Conservation (phyloP, 2,113 vertebrate genomes). For the Paramormyrops kingsleyae region DNA sequence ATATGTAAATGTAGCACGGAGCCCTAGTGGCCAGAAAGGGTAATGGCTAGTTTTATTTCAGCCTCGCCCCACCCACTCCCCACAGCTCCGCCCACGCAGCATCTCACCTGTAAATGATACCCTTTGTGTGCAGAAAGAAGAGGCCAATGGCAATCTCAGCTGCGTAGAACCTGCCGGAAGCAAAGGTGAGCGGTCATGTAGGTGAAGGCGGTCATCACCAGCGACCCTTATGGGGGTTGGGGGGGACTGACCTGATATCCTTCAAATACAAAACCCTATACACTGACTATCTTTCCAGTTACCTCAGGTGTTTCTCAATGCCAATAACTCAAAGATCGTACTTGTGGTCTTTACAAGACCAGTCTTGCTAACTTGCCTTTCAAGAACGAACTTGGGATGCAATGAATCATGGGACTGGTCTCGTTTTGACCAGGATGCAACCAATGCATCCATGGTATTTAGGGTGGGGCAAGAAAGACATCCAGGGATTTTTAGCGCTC, state of each 20-base stretch:
- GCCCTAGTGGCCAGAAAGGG: not conserved
- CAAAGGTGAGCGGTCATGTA: slow-evolving; percentile 4
- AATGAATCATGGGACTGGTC: not conserved
- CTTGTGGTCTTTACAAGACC: not conserved
- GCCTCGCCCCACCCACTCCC: not conserved
- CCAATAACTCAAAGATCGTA: not conserved
- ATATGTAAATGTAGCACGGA: not conserved
- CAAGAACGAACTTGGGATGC: not conserved
- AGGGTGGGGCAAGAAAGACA: not conserved
- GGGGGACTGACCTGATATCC: not conserved
- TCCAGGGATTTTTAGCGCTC: not conserved
- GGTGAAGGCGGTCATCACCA: not conserved
- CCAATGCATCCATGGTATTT: not conserved
- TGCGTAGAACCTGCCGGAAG: slow-evolving; percentile 66
- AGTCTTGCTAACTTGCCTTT: not conserved
- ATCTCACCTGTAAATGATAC: slow-evolving; percentile 75
- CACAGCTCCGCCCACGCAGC: not conserved
- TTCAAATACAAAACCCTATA: not conserved
- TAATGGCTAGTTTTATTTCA: not conserved
- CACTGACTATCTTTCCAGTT: not conserved
- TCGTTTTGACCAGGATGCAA: not conserved
- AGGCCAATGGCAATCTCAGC: slow-evolving; percentile 82
- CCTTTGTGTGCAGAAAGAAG: slow-evolving; percentile 78
- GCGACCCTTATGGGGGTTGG: not conserved
- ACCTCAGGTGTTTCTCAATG: not conserved